Percentiles rank a stretch among this genome's conserved stretches.
Evolutionary conservation across 2,888 invertebrate species (phyloP).

Genomic region (Maniola hyperantus): DNA sequence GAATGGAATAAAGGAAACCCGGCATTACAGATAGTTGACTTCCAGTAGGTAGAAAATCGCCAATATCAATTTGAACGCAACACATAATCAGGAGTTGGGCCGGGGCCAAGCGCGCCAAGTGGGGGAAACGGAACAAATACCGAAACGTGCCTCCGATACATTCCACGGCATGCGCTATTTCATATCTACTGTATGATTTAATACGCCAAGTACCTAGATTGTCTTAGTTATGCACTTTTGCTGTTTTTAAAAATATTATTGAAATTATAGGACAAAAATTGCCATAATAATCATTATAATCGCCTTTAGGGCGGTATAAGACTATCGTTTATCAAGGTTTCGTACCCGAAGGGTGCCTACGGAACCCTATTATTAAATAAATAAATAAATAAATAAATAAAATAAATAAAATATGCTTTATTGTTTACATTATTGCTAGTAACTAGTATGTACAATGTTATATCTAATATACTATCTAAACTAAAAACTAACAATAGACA

Average conservation of each 20-base stretch:
- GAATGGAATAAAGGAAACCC: background rate
- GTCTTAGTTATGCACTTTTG: background rate
- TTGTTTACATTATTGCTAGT: no score
- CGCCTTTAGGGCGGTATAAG: no score
- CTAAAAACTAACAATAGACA: no score
- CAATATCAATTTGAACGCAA: slow-evolving; percentile 73
- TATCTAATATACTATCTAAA: no score
- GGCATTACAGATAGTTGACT: slow-evolving; percentile 5
- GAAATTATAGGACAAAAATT: no score
- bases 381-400: no score
- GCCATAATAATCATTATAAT: no score
- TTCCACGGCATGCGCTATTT: slow-evolving; percentile 15
- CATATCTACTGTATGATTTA: slow-evolving; percentile 20
- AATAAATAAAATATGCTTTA: no score
- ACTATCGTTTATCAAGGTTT: no score
- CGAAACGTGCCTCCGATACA: slow-evolving; percentile 19
- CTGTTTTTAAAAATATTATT: background rate
- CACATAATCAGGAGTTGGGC: slow-evolving; percentile 60
- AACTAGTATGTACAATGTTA: no score
- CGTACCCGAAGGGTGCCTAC: no score
- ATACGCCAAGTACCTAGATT: background rate
- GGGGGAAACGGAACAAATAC: slow-evolving; percentile 17
- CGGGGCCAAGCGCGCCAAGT: slow-evolving; percentile 28
- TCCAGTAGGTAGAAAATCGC: slow-evolving; percentile 50
- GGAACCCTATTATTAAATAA: no score